Evolutionary conservation across 2,113 vertebrate genomes (phyloP).

Genomic region (Pedionomus torquatus): DNA sequence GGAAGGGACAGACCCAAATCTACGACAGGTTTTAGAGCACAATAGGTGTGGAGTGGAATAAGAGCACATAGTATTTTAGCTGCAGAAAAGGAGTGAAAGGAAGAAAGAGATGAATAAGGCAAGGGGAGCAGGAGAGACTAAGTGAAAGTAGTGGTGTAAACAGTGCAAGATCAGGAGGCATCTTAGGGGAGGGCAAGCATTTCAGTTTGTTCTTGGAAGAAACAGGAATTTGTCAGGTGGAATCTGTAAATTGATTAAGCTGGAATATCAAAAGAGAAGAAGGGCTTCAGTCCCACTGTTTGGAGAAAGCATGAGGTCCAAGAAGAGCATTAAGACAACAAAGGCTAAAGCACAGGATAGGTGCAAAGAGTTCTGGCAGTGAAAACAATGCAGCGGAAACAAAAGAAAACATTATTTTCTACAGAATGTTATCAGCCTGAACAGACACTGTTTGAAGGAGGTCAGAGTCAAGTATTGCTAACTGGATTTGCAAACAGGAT

Average conservation of each 20-base stretch:
- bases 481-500: constrained; percentile 33
- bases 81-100: background rate
- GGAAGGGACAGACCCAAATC: background rate
- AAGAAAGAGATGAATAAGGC: background rate
- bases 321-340: background rate
- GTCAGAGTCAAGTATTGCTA: constrained; percentile 17
- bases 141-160: background rate
- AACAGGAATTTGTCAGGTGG: background rate
- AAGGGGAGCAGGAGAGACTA: background rate
- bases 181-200: background rate
- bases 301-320: background rate
- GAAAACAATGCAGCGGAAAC: background rate
- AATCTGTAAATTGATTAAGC: background rate
- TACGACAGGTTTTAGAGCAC: background rate
- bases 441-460: background rate
- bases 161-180: background rate
- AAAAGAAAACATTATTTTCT: background rate
- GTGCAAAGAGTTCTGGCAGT: background rate
- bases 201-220: background rate
- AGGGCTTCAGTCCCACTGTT: background rate
- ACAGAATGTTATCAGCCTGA: background rate
- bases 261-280: background rate
- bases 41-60: background rate
- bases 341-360: background rate
- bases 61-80: background rate